These are phyloP conservation scores for Lithophane ornitopus DNA, from an alignment of 2,888 invertebrate species.

Conservation along the genomic window DNA sequence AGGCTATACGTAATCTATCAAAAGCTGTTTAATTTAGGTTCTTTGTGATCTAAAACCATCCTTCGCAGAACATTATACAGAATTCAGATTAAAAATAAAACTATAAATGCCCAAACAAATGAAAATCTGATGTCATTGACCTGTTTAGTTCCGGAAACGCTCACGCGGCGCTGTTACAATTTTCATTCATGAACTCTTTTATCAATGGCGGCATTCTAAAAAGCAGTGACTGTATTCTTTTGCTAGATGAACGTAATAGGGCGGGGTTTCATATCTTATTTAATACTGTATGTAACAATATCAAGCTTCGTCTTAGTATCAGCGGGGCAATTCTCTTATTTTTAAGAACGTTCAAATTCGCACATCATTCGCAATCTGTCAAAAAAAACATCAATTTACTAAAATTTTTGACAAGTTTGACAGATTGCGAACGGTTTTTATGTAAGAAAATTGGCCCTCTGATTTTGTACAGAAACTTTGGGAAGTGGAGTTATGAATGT, in stretches of 20 bases:
- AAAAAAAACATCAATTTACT: too few relatives aligned
- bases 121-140: slow-evolving; percentile 30
- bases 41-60: neutral
- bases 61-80: neutral
- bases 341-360: too few relatives aligned
- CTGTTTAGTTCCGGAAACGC: slow-evolving; percentile 19
- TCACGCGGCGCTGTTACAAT: slow-evolving; percentile 41
- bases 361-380: too few relatives aligned
- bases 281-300: neutral
- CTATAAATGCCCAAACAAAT: neutral
- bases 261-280: neutral
- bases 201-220: slow-evolving; percentile 17
- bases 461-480: neutral
- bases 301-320: neutral
- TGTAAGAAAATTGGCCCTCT: too few relatives aligned
- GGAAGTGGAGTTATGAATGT: slow-evolving; percentile 7
- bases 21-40: neutral
- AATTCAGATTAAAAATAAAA: neutral
- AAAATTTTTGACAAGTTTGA: too few relatives aligned
- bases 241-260: neutral
- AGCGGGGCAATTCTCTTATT: too few relatives aligned
- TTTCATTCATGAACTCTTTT: slow-evolving; percentile 34
- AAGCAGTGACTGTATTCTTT: neutral
- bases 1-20: neutral
- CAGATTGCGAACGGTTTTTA: too few relatives aligned